Base-by-base conservation (phyloP, 2,888 invertebrate genomes). In the Sarcophaga subvicina region DNA sequence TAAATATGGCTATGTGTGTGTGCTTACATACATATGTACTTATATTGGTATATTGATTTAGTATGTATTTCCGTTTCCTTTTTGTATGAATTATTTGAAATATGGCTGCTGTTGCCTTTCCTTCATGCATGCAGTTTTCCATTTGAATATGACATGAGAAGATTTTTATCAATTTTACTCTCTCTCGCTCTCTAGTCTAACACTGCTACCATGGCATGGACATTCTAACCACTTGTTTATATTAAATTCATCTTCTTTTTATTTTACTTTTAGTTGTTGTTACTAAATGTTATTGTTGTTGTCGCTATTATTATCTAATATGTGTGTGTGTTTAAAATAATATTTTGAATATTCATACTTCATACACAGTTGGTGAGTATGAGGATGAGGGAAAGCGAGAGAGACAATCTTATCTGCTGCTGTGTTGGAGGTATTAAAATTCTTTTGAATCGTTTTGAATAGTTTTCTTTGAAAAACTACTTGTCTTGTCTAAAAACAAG, bases 41-140 rank as follows among this genome's bases (percentile, higher is more conserved):
- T 54, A 54, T 54, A 14, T 54, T 70, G 37, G 64, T 83, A 47
- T 77, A 81, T 84, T 84, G 84, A 82, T 87, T 84, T 87, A 87
- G 87, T 87, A 67, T 84, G 75, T 84, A 87, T 84, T 84, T 87
- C 87, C 87, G 81, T 84, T 87, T 87, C 79, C 87, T 81, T 78
- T 79, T 79, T 25, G 60, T 80, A 62, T 75, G 75, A 87, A 79
- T 81, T 84, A 84, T 84, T 84, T 81, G 83, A 83, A 79, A 81
- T 81, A 80, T 84, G 70, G 78, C 75, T 84, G 20, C 22, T 82
- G 63, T 62, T 70, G 22, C 62, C 17, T 66, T 17, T 67, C 10
- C 6, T n/a, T 67, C 37, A 37, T 37, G 37, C 37, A 66, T 76
- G 64, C 27, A 64, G 22, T 66, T 76, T 37, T 54, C 12, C n/a